Conservation (phyloP, 2,888 invertebrate genomes). For the Ganaspis brasiliensis region DNA sequence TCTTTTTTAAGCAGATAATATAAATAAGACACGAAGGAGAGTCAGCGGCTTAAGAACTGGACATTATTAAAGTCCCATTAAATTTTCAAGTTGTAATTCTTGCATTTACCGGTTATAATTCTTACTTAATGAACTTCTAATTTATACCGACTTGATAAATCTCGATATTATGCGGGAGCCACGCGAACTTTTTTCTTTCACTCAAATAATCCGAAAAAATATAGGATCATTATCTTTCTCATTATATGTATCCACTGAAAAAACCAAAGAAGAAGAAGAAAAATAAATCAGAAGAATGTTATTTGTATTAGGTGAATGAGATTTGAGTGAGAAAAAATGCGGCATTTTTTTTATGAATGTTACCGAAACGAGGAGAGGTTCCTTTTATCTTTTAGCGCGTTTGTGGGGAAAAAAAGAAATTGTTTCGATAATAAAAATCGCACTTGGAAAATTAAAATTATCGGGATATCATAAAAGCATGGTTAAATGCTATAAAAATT, state of each 20-base stretch:
- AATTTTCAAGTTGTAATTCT: slow-evolving; percentile 43
- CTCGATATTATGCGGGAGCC: slow-evolving; percentile 38
- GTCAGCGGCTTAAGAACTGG: slow-evolving; percentile 33
- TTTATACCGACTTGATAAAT: slow-evolving; percentile 41
- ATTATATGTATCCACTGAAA: neutral
- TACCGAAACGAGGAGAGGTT: neutral
- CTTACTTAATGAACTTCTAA: slow-evolving; percentile 42
- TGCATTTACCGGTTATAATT: slow-evolving; percentile 40
- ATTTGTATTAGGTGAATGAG: neutral
- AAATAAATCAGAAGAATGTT: neutral
- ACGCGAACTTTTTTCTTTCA: slow-evolving; percentile 7
- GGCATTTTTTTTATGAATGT: no score
- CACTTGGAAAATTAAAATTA: slow-evolving; percentile 27
- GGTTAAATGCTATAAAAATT: slow-evolving; percentile 38
- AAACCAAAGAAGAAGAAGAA: neutral
- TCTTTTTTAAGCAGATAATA: slow-evolving; percentile 43
- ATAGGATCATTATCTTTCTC: slow-evolving; percentile 18
- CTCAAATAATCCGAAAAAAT: slow-evolving; percentile 5
- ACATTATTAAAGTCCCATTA: slow-evolving; percentile 43
- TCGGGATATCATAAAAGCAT: slow-evolving; percentile 31
- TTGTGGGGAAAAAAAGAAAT: no score
- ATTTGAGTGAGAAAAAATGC: no score
- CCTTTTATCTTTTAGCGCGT: no score
- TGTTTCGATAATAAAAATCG: slow-evolving; percentile 16
- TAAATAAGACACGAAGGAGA: slow-evolving; percentile 38